Evolutionary conservation across 2,797 vertebrate genomes (phyloP), one percentile per base, ranked within the genome.

Genomic region (Gymnopithys bicolor): DNA sequence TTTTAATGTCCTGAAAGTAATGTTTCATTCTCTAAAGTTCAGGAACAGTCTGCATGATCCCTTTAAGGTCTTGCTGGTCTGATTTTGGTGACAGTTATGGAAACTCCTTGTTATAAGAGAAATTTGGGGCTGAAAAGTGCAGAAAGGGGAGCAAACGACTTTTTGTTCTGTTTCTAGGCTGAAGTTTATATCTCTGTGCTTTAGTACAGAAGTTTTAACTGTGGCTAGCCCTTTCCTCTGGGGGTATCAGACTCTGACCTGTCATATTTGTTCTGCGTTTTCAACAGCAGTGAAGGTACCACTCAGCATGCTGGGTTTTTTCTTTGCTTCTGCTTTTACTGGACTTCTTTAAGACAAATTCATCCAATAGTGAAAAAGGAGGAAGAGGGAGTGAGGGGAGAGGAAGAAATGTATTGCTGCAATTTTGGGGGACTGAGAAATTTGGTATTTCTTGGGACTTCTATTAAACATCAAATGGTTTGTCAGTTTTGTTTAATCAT

Each of bases 241-340:
- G 74, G 80, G 87, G 43, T 81, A 86, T 69, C 67, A 68, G 52
- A 39, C 49, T 82, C 59, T 76, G 56, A 84, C 33, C 7, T 14
- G 88, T 84, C 63, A 16, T 86, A 80, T 86, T 93, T 91, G 32
- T 92, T 67, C 49, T 89, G 30, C 14, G 1, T 93, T 95, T 94
- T 81, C 87, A 93, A 41, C 66, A 91, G 80, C 82, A 91, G n/a
- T 71, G 66, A 62, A 94, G 35, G 55, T 80, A 75, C 32, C 24
- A 25, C 30, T 55, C 41, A 83, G 10, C 33, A 33, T 4, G 3
- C 71, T 71, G 33, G 12, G 46, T 94, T 79, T 66, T 85, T 41
- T 27, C 49, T 23, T 11, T 28, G 4, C 17, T 35, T 64, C 45
- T 91, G 32, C 66, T 91, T 86, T 91, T 51, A 60, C 69, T 77